Percentiles rank a stretch among this genome's conserved stretches.
These are phyloP conservation scores for Caenorhabditis zanzibari DNA, from an alignment of 2,888 invertebrate genomes.

Conservation along the genomic window DNA sequence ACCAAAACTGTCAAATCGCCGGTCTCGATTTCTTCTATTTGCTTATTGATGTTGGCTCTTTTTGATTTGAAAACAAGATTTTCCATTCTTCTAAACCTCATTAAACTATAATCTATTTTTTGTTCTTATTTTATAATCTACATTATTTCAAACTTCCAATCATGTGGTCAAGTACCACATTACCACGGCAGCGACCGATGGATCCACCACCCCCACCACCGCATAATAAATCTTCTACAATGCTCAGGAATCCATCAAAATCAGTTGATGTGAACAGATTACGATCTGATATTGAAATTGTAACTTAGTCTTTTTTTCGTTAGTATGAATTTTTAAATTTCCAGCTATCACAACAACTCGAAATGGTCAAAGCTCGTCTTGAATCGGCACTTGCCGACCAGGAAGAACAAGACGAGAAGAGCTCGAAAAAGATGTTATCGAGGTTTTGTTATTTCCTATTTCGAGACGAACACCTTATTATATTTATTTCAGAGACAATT, in stretches of 20 bases:
- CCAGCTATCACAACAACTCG: conserved; percentile 67
- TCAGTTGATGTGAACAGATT: conserved; percentile 67
- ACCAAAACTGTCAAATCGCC: conserved; percentile 58
- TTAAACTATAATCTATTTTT: conserved; percentile 48
- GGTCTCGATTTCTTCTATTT: conserved; percentile 49
- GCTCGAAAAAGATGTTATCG: conserved; percentile 41
- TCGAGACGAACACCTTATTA: background rate
- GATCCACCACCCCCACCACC: conserved; percentile 66
- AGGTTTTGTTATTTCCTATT: conserved; percentile 26
- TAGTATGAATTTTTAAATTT: conserved; percentile 17
- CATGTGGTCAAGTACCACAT: conserved; percentile 67
- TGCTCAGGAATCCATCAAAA: conserved; percentile 47
- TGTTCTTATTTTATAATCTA: background rate
- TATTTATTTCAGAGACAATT: conserved; percentile 49
- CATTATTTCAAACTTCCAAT: conserved; percentile 4
- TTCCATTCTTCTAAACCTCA: conserved; percentile 5
- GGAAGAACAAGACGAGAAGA: conserved; percentile 28
- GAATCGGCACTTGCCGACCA: conserved; percentile 60
- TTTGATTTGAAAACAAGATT: conserved; percentile 48
- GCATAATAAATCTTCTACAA: conserved; percentile 55
- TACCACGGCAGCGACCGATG: conserved; percentile 59
- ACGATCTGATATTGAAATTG: conserved; percentile 69
- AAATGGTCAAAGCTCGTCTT: conserved; percentile 67
- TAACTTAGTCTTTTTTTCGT: conserved; percentile 25
- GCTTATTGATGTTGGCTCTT: conserved; percentile 45